A percentile compares a stretch with the other conserved stretches of the same genome.
Evolutionary conservation across 35 echinoderm and acorn worm species (phyloP).

Genomic region (Anneissia japonica): DNA sequence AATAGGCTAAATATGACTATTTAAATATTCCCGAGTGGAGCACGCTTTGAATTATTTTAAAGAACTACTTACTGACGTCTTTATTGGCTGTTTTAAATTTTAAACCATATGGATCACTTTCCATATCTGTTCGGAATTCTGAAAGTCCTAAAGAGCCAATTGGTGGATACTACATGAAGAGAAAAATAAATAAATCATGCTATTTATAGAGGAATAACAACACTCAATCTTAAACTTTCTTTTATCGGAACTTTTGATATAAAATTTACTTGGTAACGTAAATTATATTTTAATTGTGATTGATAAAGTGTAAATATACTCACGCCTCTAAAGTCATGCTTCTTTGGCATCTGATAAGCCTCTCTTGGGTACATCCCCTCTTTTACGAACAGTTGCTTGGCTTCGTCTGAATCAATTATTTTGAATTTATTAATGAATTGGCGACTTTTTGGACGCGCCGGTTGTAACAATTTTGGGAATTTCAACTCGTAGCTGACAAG

Average conservation of each 20-base stretch:
- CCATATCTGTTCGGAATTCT: background rate
- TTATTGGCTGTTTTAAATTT: slow-evolving; percentile 3
- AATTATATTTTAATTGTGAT: background rate
- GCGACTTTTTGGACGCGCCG: slow-evolving; percentile 41
- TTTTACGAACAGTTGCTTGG: slow-evolving; percentile 45
- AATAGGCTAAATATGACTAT: no score
- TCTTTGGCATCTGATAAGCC: slow-evolving; percentile 51
- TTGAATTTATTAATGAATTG: slow-evolving; percentile 50
- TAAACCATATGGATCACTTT: background rate
- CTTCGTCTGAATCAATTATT: slow-evolving; percentile 45
- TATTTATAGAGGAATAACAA: no score
- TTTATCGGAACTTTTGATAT: no score
- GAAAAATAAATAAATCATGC: background rate
- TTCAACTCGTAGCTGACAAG: background rate
- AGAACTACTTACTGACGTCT: slow-evolving; percentile 19
- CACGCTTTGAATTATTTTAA: no score
- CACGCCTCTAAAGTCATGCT: slow-evolving; percentile 86
- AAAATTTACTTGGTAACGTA: no score
- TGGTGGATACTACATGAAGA: background rate
- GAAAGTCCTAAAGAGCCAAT: background rate
- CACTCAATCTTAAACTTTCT: no score
- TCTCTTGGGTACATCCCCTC: slow-evolving; percentile 53
- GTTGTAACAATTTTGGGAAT: slow-evolving; percentile 66
- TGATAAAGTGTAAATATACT: background rate
- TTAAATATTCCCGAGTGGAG: no score